Conservation (phyloP, 2,888 invertebrate species). For the Congeria kusceri region DNA sequence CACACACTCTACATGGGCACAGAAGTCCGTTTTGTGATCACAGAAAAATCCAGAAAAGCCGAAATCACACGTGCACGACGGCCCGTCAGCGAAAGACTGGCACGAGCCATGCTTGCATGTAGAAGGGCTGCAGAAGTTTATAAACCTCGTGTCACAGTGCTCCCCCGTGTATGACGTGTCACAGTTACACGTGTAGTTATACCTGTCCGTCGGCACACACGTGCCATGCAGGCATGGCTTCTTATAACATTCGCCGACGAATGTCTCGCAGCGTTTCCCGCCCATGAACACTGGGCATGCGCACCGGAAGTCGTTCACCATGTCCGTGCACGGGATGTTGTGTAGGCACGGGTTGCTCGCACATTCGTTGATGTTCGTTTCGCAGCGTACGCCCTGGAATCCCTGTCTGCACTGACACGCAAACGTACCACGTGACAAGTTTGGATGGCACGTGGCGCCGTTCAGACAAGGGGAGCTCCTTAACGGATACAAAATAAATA, state of each 20-base stretch:
- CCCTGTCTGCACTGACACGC: conserved; percentile 48
- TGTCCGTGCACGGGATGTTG: conserved; percentile 58
- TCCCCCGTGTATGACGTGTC: conserved; percentile 52
- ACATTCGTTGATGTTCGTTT: conserved; percentile 62
- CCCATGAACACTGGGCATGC: conserved; percentile 55
- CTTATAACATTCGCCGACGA: conserved; percentile 53
- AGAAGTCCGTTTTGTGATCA: conserved; percentile 38
- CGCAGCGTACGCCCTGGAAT: conserved; percentile 34
- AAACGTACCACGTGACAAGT: conserved; percentile 6
- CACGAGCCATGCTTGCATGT: conserved; percentile 63
- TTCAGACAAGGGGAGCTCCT: conserved; percentile 41
- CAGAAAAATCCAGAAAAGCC: conserved; percentile 45
- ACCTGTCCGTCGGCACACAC: conserved; percentile 47
- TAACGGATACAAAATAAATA: too few species aligned
- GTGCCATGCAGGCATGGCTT: conserved; percentile 56
- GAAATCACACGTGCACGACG: conserved; percentile 43
- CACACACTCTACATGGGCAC: conserved; percentile 47
- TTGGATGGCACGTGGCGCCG: conserved; percentile 37
- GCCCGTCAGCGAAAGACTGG: conserved; percentile 28
- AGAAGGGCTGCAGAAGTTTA: conserved; percentile 50
- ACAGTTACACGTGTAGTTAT: conserved; percentile 62
- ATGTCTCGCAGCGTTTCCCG: conserved; percentile 60
- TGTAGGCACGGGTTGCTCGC: conserved; percentile 54
- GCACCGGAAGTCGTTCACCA: conserved; percentile 60
- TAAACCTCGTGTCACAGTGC: conserved; percentile 44